Conservation (phyloP, 1,140 invertebrate genomes). For the Hyles euphorbiae region DNA sequence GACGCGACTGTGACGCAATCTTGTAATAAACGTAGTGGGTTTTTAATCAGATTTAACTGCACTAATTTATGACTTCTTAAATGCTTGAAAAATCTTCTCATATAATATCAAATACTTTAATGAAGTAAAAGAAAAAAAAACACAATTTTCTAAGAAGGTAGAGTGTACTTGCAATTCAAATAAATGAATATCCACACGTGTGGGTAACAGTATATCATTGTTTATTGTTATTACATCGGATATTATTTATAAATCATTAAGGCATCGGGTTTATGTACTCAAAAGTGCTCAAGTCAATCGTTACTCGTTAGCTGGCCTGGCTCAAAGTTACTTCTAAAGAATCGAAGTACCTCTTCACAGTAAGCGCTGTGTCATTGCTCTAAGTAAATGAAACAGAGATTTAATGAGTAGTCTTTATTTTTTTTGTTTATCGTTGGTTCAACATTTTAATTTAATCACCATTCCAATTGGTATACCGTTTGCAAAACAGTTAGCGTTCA, state of each 20-base stretch:
- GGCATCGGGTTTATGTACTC: constrained; percentile 39
- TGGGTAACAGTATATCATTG: constrained; percentile 12
- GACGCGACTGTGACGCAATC: background rate
- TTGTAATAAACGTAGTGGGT: too few relatives aligned
- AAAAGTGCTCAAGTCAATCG: constrained; percentile 59
- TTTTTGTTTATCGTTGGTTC: background rate
- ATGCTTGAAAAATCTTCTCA: too few relatives aligned
- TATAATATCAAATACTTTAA: too few relatives aligned
- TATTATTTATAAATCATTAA: constrained; percentile 30
- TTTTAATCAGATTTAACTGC: too few relatives aligned
- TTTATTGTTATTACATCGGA: constrained; percentile 23
- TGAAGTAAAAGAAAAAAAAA: too few relatives aligned
- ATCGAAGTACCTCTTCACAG: constrained; percentile 65
- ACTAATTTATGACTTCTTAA: too few relatives aligned
- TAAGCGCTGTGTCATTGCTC: constrained; percentile 65
- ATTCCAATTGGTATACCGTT: background rate
- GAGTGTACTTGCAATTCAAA: too few relatives aligned
- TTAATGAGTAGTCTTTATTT: constrained; percentile 17
- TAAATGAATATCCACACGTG: too few relatives aligned
- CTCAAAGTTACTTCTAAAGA: constrained; percentile 62
- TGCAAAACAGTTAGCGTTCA: too few relatives aligned
- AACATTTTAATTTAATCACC: constrained; percentile 2
- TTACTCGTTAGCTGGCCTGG: constrained; percentile 59
- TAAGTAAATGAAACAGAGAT: constrained; percentile 27
- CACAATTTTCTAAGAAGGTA: too few relatives aligned